Conservation (phyloP, 2,797 vertebrate genomes). For the Dallia pectoralis region DNA sequence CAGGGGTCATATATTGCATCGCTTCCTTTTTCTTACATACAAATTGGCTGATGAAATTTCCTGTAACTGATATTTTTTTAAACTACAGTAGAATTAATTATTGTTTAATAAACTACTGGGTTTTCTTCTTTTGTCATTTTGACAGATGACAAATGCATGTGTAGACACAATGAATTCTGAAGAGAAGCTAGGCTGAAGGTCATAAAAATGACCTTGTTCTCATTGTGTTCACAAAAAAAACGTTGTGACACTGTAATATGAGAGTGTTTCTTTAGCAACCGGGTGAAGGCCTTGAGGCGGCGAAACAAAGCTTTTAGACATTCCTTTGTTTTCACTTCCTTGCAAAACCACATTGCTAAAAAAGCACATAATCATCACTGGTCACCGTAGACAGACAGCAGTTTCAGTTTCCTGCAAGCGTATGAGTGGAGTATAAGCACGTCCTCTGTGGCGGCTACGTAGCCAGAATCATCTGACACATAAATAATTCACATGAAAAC, state of each 20-base stretch:
- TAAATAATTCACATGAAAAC: not conserved
- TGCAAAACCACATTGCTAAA: not conserved
- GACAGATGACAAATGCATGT: not conserved
- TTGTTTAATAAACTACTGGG: not conserved
- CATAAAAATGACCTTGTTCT: not conserved
- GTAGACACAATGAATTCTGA: not conserved
- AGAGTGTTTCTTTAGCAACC: not conserved
- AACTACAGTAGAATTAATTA: not conserved
- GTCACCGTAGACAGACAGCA: not conserved
- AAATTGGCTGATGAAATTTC: not conserved
- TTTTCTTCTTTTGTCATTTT: not conserved
- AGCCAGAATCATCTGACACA: not conserved
- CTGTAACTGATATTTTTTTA: not conserved
- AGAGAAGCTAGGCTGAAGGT: not conserved
- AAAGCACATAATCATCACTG: not conserved
- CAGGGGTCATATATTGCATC: not conserved
- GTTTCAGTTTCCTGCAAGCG: not conserved
- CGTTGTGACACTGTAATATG: not conserved
- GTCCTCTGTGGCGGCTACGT: not conserved
- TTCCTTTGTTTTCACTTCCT: not conserved
- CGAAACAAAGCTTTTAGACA: not conserved
- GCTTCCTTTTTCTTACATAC: not conserved
- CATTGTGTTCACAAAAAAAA: not conserved
- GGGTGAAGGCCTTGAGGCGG: not conserved
- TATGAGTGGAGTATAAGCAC: not conserved